Evolutionary conservation across 1,140 invertebrate species (phyloP), one percentile per base, ranked within the genome.

Genomic region (Hestina assimilis): DNA sequence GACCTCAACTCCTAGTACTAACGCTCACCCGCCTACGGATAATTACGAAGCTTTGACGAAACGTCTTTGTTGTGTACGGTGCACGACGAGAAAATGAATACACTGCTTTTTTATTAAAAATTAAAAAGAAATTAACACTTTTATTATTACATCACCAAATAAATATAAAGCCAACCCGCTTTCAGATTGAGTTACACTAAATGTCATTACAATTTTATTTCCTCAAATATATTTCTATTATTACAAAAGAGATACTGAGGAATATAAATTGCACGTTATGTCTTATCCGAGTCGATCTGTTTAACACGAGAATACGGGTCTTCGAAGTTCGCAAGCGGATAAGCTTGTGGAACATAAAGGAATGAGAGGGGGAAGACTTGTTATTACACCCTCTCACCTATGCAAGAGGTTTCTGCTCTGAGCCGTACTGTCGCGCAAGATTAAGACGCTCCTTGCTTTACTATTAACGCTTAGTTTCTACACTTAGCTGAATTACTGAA

Each of bases 301-400:
- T 83, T 78, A 75, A 69, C 55, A 68, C 68, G 67, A 68, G 70
- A 87, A 83, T 80, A 78, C 71, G 73, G 71, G 75, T 83, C 75
- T 79, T 66, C 54, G 64, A 81, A 87, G 74, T 83, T 83, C 80
- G 69, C 69, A 61, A 80, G 73, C 73, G 69, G 71, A 72, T 71
- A 79, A 79, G 77, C 74, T 69, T 73, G 72, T 61, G 75, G 72
- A 75, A 69, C 73, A 66, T 67, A 66, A 67, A 61, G 55, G 62
- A 69, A 71, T 61, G 48, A 64, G 61, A 58, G 64, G 66, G 40
- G 64, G 42, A 64, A 62, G 72, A 72, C 75, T 82, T 85, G 82
- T 85, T 87, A 83, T 85, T 85, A 83, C 80, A 83, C 80, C 80
- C 82, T 83, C 75, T 87, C 82, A 79, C 75, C 80, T 81, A 77